Conservation (phyloP, 2,888 invertebrate genomes). For the Papilio gigon region DNA sequence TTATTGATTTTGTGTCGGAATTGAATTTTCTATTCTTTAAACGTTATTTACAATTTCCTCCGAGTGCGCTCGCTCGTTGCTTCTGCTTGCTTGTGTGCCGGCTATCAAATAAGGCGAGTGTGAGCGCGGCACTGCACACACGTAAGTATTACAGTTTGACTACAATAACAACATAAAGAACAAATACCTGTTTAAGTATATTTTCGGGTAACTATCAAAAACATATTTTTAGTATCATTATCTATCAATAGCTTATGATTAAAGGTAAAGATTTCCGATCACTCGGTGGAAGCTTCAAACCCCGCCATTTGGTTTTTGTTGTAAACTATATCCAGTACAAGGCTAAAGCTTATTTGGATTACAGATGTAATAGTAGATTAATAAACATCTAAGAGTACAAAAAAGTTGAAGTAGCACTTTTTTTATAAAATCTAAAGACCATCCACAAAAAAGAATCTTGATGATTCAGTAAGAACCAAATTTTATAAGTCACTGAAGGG, state of each 20-base stretch:
- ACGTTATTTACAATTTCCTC: slow-evolving; percentile 31
- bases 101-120: slow-evolving; percentile 22
- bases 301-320: no score
- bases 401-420: background rate
- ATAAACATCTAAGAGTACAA: no score
- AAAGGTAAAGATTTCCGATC: no score
- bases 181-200: no score
- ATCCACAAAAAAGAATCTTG: background rate
- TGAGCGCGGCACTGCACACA: background rate
- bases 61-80: slow-evolving; percentile 1
- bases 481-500: background rate
- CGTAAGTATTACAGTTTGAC: no score
- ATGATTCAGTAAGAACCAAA: background rate
- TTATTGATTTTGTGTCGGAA: slow-evolving; percentile 47
- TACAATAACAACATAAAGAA: no score
- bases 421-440: background rate
- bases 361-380: no score
- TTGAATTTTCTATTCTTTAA: slow-evolving; percentile 37
- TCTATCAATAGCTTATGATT: no score
- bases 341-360: no score
- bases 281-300: no score
- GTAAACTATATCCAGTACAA: no score
- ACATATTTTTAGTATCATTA: background rate
- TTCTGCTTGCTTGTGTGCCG: slow-evolving; percentile 22
- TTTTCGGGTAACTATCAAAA: no score